phyloP scores from a whole-genome alignment of 2,113 vertebrate species.

The Turdus rufiventris region DNA sequence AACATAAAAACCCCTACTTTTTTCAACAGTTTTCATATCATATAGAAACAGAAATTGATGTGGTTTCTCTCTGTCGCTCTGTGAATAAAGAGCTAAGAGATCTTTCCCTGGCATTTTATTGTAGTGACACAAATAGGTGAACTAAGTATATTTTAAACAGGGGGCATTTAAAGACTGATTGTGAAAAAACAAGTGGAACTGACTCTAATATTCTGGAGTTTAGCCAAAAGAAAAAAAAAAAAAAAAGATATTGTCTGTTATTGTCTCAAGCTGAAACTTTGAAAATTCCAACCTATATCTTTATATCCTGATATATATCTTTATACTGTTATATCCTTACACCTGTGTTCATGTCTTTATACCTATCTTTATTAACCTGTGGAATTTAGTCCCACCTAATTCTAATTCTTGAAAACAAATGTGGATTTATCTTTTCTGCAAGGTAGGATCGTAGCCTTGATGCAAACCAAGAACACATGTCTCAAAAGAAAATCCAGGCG shows the following conservation, averaged over 20 bases:
- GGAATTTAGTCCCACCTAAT: not conserved
- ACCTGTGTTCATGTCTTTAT: not conserved
- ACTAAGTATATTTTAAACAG: not conserved
- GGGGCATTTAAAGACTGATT: not conserved
- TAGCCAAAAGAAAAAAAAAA: not conserved
- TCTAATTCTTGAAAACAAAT: not conserved
- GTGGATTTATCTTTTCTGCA: not conserved
- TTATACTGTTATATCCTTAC: not conserved
- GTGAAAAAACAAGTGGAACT: not conserved
- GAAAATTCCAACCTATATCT: not conserved
- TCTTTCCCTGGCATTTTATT: not conserved
- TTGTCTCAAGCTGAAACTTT: not conserved
- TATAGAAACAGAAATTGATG: not conserved
- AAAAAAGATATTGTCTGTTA: not conserved
- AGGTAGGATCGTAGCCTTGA: not conserved
- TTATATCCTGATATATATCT: not conserved
- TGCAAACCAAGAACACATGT: not conserved
- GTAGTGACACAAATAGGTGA: not conserved
- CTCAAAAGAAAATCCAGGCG: not conserved
- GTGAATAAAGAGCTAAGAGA: not conserved
- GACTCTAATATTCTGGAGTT: not conserved
- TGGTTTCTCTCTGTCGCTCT: not conserved
- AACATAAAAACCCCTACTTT: not conserved
- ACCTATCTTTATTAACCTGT: not conserved
- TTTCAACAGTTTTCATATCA: rapidly evolving